phyloP scores from a whole-genome alignment of 2,797 vertebrate species.

The Menidia menidia region DNA sequence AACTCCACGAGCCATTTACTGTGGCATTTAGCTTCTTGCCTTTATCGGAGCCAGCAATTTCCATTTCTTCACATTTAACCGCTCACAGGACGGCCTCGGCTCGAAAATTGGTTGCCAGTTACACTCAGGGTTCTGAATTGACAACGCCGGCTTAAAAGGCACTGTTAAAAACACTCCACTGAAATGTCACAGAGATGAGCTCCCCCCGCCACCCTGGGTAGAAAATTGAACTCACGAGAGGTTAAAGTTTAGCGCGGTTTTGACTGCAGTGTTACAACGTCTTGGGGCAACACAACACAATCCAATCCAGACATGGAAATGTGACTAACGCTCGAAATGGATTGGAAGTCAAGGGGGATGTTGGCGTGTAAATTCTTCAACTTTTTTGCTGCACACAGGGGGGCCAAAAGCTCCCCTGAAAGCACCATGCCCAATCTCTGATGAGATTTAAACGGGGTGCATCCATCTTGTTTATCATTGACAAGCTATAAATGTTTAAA shows the following conservation, averaged over 20 bases:
- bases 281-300: slow-evolving; percentile 18
- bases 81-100: slow-evolving; percentile 50
- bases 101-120: slow-evolving; percentile 35
- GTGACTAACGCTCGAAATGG: slow-evolving; percentile 52
- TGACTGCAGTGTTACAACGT: slow-evolving; percentile 35
- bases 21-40: slow-evolving; percentile 54
- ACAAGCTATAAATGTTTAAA: slow-evolving; percentile 50
- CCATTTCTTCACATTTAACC: slow-evolving; percentile 57
- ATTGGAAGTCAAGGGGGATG: slow-evolving; percentile 42
- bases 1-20: slow-evolving; percentile 45
- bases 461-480: slow-evolving; percentile 55
- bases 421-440: slow-evolving; percentile 22
- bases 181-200: slow-evolving; percentile 22
- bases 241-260: slow-evolving; percentile 44
- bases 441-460: slow-evolving; percentile 53
- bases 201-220: slow-evolving; percentile 18
- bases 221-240: slow-evolving; percentile 44
- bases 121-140: slow-evolving; percentile 34
- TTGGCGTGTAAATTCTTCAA: slow-evolving; percentile 43
- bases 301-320: slow-evolving; percentile 27
- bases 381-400: slow-evolving; percentile 32
- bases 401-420: slow-evolving; percentile 21
- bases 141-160: slow-evolving; percentile 42
- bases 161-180: slow-evolving; percentile 39
- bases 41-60: slow-evolving; percentile 37